A percentile compares a stretch with the other conserved stretches of the same genome.
Conservation (phyloP, 2,888 invertebrate species). For the Eupelmus urozonus region DNA sequence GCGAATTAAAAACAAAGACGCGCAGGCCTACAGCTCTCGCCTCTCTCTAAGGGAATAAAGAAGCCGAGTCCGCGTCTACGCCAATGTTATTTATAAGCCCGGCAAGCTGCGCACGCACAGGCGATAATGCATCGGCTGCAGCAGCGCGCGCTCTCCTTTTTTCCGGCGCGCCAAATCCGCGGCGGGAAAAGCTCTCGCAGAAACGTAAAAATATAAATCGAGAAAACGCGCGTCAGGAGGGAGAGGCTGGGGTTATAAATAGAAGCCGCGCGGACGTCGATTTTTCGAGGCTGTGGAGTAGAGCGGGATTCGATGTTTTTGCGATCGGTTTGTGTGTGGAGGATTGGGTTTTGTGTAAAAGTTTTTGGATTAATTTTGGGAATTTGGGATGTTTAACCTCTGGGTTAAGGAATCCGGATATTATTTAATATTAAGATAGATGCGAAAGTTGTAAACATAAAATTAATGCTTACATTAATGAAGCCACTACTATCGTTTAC, state of each 20-base stretch:
- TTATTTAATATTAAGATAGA: no score
- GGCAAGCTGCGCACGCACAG: constrained; percentile 21
- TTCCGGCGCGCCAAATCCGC: constrained; percentile 31
- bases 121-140: constrained; percentile 35
- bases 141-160: constrained; percentile 12
- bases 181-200: constrained; percentile 16
- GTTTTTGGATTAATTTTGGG: no score
- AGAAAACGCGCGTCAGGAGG: constrained; percentile 52
- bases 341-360: no score
- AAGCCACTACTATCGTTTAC: no score
- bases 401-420: no score
- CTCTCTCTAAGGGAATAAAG: constrained; percentile 14
- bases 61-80: constrained; percentile 36
- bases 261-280: constrained; percentile 24
- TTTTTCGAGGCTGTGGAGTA: constrained; percentile 47
- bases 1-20: constrained; percentile 39
- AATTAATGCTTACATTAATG: no score
- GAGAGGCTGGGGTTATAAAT: constrained; percentile 45
- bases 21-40: no score
- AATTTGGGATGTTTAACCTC: no score
- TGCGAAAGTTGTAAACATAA: no score
- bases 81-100: constrained; percentile 53
- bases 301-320: neutral
- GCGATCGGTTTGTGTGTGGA: neutral
- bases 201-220: constrained; percentile 55